These are phyloP conservation scores for Pristionchus exspectatus DNA, from an alignment of 2,888 invertebrate genomes.

Conservation along the genomic window DNA sequence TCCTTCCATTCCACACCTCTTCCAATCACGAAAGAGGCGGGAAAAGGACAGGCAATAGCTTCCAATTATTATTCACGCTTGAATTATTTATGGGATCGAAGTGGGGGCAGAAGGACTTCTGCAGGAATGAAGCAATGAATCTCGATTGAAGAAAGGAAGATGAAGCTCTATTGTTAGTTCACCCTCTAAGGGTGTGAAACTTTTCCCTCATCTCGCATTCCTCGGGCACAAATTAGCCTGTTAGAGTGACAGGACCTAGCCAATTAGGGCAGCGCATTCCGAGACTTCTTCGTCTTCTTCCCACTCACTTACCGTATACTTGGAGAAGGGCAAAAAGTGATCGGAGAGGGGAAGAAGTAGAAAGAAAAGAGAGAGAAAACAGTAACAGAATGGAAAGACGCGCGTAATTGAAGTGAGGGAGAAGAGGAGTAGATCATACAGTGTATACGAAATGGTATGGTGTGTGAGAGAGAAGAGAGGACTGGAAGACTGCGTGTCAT, in stretches of 20 bases:
- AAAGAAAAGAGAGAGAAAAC: constrained; percentile 35
- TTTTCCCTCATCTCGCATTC: not conserved
- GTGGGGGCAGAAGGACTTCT: constrained; percentile 40
- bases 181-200: constrained; percentile 12
- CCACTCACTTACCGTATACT: constrained; percentile 27
- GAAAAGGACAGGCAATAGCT: constrained; percentile 34
- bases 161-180: constrained; percentile 1
- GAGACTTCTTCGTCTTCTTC: constrained; percentile 11
- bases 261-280: constrained; percentile 39
- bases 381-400: constrained; percentile 29
- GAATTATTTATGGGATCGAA: constrained; percentile 54
- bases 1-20: not conserved
- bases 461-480: not conserved
- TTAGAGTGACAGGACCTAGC: constrained; percentile 25
- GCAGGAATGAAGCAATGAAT: constrained; percentile 28
- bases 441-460: constrained; percentile 16
- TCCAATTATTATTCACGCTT: constrained; percentile 54
- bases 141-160: not conserved
- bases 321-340: constrained; percentile 33
- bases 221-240: constrained; percentile 1
- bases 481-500: not conserved
- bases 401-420: constrained; percentile 16
- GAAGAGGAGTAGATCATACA: constrained; percentile 18
- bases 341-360: constrained; percentile 14
- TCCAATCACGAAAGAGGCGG: not conserved